phyloP scores from a whole-genome alignment of 2,888 invertebrate genomes.

The Drosophila percnosoma region DNA sequence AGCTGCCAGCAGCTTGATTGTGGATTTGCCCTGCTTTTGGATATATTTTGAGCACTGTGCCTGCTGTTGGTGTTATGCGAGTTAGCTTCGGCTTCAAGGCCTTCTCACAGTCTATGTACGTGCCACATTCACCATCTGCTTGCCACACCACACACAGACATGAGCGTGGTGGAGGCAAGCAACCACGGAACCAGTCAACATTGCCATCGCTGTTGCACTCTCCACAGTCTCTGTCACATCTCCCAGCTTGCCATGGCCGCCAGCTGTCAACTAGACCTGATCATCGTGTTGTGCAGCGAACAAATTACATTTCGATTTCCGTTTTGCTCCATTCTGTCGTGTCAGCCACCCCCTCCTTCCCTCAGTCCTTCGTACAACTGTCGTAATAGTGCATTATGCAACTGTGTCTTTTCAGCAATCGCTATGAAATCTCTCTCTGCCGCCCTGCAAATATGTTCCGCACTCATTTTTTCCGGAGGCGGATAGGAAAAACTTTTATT shows the following conservation, averaged over 20 bases:
- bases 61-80: constrained; percentile 11
- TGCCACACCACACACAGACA: constrained; percentile 11
- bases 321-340: constrained; percentile 38
- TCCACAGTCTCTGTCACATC: constrained; percentile 49
- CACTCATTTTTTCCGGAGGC: constrained; percentile 30
- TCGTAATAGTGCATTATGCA: constrained; percentile 55
- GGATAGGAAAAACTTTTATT: constrained; percentile 46
- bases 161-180: constrained; percentile 1
- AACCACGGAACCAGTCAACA: constrained; percentile 36
- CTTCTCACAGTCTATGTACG: constrained; percentile 37
- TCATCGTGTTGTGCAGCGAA: constrained; percentile 57
- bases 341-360: not conserved
- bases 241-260: constrained; percentile 52
- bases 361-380: not conserved
- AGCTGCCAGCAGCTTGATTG: constrained; percentile 14
- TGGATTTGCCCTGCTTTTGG: constrained; percentile 27
- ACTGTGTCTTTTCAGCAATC: constrained; percentile 47
- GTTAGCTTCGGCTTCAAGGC: constrained; percentile 35
- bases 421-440: constrained; percentile 36
- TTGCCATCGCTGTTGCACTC: constrained; percentile 43
- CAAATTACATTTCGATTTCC: constrained; percentile 77
- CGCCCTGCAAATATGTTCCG: constrained; percentile 43
- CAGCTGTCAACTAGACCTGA: constrained; percentile 65
- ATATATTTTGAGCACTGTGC: constrained; percentile 6
- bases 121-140: constrained; percentile 46